Base-by-base conservation (phyloP, 2,113 vertebrate genomes). In the Crotalus horridus region DNA sequence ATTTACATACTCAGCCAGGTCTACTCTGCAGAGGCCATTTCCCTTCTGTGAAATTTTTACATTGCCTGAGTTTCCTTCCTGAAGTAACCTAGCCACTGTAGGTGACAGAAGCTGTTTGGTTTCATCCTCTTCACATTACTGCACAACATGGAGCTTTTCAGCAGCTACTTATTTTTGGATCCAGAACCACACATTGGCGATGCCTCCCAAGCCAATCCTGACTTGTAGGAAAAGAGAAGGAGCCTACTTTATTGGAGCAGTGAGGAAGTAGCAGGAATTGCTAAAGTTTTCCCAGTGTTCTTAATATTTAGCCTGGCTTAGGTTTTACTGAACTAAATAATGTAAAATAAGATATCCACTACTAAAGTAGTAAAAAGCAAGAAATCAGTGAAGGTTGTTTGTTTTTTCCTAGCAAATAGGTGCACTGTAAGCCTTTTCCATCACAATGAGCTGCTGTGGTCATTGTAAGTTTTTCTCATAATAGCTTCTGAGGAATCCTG, bases 381-480 rank as follows among this genome's bases (percentile, higher is more conserved):
- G 11, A 24, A 85, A 26, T 6, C 56, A 33, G 20, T 54, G 29
- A 43, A 39, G 20, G n/a, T 39, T 20, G 15, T 81, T 33, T 39
- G 1, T 74, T 89, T 93, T 21, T 15, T 1, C 39, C 33, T 90
- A 20, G 4, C 10, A 61, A 56, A 6, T 3, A 20, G 89, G 81
- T 43, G 12, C 46, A 2, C 17, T 53, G 33, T 43, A 81, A 39
- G 33, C 56, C 58, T 86, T 94, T 85, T 93, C n/a, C 86, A 91
- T 85, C 95, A 94, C 85, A 9, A 20, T 21, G 86, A 92, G 11
- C n/a, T 33, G 89, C 0, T 91, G 24, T 89, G 58, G 24, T 92
- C n/a, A 94, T 93, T 53, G n/a, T 0, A 39, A 46, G 17, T 9
- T 91, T 95, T 96, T 94, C 54, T 94, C 26, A 87, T n/a, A 88